Base-by-base conservation (phyloP, 2,113 vertebrate species). In the Apaloderma vittatum region DNA sequence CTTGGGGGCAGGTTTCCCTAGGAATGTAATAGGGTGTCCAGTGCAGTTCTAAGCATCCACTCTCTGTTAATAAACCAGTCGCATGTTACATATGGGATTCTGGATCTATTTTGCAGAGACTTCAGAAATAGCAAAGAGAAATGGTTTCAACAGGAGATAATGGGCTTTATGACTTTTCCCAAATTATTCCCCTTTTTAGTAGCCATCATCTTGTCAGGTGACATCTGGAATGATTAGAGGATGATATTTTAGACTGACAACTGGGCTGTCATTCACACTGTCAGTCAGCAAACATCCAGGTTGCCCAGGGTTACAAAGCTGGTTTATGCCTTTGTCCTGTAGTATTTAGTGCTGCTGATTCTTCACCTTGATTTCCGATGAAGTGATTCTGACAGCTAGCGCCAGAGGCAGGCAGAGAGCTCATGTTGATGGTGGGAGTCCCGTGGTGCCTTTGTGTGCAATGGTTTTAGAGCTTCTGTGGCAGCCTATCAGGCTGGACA, bases 251-350 rank as follows among this genome's bases (percentile, higher is more conserved):
- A 94, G 94, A 96, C 83, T 94, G 97, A 96, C 95, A 95, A 95
- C 93, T 45, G 80, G 83, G 70, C 92, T 96, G 96, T 89, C 94
- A 94, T 79, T 97, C 97, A 87, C 73, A 70, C 65, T 94, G 94
- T 93, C 95, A 95, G 91, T 94, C 95, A 94, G 88, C 93, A 97
- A 97, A 97, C 95, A 94, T 59, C 80, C 92, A 91, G 83, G 97
- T 97, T 97, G 95, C 95, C 97, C 83, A 95, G 95, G 97, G 96
- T 97, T 96, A 97, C 96, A 89, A 93, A 93, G 96, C 94, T 94
- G 90, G 88, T 96, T 94, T 85, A 27, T 93, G 96, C 73, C 76
- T 97, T 96, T 96, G 89, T 97, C 95, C 95, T 94, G 83, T 15
- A 93, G 86, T 94, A 97, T 96, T 96, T 94, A 96, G 66, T 57